phyloP scores from a whole-genome alignment of 2,113 vertebrate species.

The Cephalophus harveyi region DNA sequence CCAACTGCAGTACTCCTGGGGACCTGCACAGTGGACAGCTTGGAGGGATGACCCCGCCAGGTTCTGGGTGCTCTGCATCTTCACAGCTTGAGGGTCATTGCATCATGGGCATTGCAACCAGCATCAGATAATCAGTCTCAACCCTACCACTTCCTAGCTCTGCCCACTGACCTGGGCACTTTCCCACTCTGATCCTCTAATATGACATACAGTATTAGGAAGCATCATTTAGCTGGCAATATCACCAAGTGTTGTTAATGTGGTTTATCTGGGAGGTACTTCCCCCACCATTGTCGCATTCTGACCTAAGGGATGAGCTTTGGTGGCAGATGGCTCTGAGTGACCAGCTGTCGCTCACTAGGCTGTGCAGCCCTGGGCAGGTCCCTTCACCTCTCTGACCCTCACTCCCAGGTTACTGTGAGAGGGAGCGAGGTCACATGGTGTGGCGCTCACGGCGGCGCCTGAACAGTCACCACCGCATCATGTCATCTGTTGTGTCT shows the following conservation, averaged over 20 bases:
- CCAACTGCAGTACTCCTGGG: background rate
- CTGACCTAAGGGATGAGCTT: background rate
- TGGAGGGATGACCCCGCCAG: background rate
- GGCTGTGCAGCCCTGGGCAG: background rate
- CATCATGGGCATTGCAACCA: background rate
- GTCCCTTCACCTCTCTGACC: background rate
- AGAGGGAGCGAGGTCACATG: accelerated
- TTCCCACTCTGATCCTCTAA: background rate
- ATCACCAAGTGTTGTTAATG: background rate
- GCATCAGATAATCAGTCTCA: background rate
- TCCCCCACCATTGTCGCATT: background rate
- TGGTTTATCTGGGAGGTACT: background rate
- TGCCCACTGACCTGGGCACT: background rate
- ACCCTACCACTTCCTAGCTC: background rate
- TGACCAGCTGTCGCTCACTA: background rate
- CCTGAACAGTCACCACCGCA: accelerated
- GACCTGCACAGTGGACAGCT: accelerated
- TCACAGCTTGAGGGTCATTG: background rate
- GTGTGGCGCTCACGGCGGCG: accelerated
- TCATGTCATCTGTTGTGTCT: background rate
- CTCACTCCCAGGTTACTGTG: background rate
- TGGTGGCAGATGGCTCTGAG: background rate
- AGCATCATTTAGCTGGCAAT: background rate
- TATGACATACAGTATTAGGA: background rate
- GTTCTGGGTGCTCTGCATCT: background rate